Conservation (phyloP, 2,113 vertebrate genomes). For the Salvator merianae region DNA sequence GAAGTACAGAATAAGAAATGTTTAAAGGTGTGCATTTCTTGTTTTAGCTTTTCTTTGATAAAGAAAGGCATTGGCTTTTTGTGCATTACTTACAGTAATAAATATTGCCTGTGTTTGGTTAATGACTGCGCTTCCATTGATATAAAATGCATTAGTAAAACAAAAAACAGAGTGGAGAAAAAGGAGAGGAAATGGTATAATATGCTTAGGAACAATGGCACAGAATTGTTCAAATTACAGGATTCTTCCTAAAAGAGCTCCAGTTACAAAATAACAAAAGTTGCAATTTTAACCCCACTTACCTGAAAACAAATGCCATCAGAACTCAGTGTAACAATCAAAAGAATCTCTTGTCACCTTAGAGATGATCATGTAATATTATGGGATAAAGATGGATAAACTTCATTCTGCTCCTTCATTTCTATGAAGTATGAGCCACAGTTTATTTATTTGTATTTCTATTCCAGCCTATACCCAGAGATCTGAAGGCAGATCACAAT, state of each 20-base stretch:
- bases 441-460: too few species aligned
- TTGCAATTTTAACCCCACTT: too few species aligned
- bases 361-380: too few species aligned
- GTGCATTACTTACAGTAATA: neutral
- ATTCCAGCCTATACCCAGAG: too few species aligned
- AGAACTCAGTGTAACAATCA: too few species aligned
- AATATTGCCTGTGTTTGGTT: neutral
- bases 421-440: too few species aligned
- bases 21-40: neutral
- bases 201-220: neutral
- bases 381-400: too few species aligned
- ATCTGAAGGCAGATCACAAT: too few species aligned
- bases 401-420: too few species aligned
- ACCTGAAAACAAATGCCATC: too few species aligned
- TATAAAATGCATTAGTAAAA: neutral
- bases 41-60: neutral
- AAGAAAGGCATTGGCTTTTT: neutral
- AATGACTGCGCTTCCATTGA: neutral
- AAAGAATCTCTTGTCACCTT: too few species aligned
- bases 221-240: neutral
- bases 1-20: neutral
- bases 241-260: neutral
- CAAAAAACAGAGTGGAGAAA: neutral
- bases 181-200: neutral
- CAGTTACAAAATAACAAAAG: neutral